phyloP scores from a whole-genome alignment of 2,797 vertebrate species.

The Lateolabrax maculatus region DNA sequence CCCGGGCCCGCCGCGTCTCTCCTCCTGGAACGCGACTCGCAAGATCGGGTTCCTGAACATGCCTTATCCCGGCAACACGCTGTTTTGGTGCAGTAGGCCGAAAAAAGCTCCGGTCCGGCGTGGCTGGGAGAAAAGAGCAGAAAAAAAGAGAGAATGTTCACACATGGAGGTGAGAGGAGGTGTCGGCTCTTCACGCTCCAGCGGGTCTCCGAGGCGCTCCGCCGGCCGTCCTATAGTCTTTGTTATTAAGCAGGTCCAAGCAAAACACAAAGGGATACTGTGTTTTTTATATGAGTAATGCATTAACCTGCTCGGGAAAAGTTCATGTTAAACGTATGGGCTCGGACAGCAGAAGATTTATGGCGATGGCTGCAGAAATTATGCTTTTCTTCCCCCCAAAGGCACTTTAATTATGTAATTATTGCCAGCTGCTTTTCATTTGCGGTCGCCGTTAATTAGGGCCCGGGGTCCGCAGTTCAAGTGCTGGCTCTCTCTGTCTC shows the following conservation, averaged over 20 bases:
- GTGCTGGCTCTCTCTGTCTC: conserved; percentile 75
- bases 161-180: conserved; percentile 79
- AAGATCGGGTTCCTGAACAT: conserved; percentile 39
- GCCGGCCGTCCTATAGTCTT: conserved; percentile 76
- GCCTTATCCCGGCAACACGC: conserved; percentile 61
- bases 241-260: conserved; percentile 95
- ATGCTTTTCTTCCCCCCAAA: conserved; percentile 94
- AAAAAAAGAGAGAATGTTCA: conserved; percentile 58
- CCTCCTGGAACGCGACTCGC: background rate
- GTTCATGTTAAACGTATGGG: conserved; percentile 89
- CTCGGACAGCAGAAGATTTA: conserved; percentile 99
- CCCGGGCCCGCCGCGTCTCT: too few species aligned
- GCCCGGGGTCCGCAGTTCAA: conserved; percentile 87
- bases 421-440: conserved; percentile 97
- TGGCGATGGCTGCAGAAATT: conserved; percentile 96
- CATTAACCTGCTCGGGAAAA: conserved; percentile 90
- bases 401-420: conserved; percentile 99
- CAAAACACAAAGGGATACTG: conserved; percentile 95
- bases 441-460: conserved; percentile 93
- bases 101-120: conserved; percentile 30
- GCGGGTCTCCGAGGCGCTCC: conserved; percentile 63
- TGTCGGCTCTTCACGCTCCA: conserved; percentile 73
- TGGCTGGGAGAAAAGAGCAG: background rate
- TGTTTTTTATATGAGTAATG: conserved; percentile 95
- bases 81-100: conserved; percentile 41